Conservation (phyloP, 1,140 invertebrate genomes). For the Lysiphlebus fabarum region DNA sequence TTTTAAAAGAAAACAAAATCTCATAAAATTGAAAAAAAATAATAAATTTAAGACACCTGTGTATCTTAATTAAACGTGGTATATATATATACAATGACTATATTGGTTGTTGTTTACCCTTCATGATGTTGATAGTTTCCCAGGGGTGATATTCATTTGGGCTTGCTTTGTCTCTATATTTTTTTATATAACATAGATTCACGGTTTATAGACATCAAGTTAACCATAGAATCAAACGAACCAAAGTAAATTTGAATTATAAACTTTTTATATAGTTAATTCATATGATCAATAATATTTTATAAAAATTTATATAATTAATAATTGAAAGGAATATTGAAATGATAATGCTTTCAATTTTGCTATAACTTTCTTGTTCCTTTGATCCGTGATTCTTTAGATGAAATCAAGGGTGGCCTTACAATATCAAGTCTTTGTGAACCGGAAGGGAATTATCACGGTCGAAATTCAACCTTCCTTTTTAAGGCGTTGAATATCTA, state of each 20-base stretch:
- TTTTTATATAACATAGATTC: neutral
- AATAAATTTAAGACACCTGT: constrained; percentile 27
- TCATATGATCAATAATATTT: too few relatives aligned
- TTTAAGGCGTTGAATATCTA: neutral
- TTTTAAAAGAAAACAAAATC: constrained; percentile 7
- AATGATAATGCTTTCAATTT: too few relatives aligned
- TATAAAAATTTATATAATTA: too few relatives aligned
- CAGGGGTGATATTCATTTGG: constrained; percentile 39
- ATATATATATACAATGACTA: constrained; percentile 36
- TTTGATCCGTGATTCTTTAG: constrained; percentile 1
- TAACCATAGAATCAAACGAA: too few relatives aligned
- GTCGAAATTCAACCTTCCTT: neutral
- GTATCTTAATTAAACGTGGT: constrained; percentile 48
- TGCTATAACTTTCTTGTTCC: neutral
- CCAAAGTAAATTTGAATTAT: too few relatives aligned
- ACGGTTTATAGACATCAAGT: too few relatives aligned
- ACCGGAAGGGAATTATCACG: constrained; percentile 3
- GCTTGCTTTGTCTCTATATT: too few relatives aligned
- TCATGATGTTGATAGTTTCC: constrained; percentile 31
- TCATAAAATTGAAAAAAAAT: neutral
- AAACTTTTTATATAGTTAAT: too few relatives aligned
- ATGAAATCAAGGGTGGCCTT: neutral
- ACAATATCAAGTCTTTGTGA: neutral
- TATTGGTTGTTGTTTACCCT: constrained; percentile 11
- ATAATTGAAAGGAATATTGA: too few relatives aligned